Percentiles rank a stretch among this genome's conserved stretches.
Evolutionary conservation across 1,140 invertebrate species (phyloP).

Genomic region (Lepidurus packardi): DNA sequence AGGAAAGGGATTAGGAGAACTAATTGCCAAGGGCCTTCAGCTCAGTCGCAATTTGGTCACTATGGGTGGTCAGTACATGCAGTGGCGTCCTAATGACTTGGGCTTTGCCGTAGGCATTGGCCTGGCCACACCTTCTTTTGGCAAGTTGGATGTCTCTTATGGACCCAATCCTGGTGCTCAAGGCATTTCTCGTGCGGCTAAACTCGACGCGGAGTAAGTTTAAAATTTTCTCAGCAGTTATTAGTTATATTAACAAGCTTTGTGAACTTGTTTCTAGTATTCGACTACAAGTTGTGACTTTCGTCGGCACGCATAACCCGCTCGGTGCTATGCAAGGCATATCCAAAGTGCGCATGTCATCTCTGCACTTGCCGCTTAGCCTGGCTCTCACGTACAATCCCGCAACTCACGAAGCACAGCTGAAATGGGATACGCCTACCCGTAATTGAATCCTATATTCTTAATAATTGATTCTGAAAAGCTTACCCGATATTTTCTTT

Average conservation of each 20-base stretch:
- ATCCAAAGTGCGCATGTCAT: constrained; percentile 29
- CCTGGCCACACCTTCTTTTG: constrained; percentile 29
- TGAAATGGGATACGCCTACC: constrained; percentile 31
- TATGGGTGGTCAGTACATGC: constrained; percentile 32
- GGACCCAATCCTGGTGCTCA: constrained; percentile 13
- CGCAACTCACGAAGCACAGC: constrained; percentile 20
- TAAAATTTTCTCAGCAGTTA: background rate
- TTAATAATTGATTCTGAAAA: background rate
- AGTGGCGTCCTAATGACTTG: constrained; percentile 34
- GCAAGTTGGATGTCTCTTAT: constrained; percentile 25
- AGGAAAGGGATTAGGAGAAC: constrained; percentile 28
- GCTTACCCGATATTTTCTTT: background rate
- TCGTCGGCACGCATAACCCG: constrained; percentile 32
- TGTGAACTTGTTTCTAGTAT: constrained; percentile 4
- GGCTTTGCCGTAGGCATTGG: constrained; percentile 33
- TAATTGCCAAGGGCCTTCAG: constrained; percentile 27
- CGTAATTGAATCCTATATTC: background rate
- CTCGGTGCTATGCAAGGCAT: constrained; percentile 31
- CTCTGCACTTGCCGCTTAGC: constrained; percentile 33
- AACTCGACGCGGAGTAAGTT: constrained; percentile 23
- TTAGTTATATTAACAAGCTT: background rate
- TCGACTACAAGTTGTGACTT: constrained; percentile 23
- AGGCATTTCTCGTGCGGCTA: constrained; percentile 5
- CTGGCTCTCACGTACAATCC: constrained; percentile 28
- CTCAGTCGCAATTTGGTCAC: constrained; percentile 27